phyloP scores from a whole-genome alignment of 2,888 invertebrate genomes.

The Plebejus argus region DNA sequence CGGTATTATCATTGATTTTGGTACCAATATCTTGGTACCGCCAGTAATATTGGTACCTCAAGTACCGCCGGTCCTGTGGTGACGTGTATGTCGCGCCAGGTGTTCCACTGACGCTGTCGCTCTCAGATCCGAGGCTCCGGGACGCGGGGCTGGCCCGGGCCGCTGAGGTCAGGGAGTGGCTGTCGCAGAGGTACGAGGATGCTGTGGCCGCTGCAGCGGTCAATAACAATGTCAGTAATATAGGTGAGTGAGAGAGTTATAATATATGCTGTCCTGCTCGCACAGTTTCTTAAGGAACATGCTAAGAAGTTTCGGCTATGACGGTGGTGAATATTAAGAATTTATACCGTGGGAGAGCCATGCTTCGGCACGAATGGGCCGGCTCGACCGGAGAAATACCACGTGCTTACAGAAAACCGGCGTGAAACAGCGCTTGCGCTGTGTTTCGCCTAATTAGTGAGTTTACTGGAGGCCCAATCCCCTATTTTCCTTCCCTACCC shows the following conservation, averaged over 20 bases:
- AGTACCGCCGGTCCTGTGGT: conserved; percentile 2
- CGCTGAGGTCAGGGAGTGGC: conserved; percentile 88
- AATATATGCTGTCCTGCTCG: conserved; percentile 32
- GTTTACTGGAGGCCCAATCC: no score
- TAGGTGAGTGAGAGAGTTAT: conserved; percentile 52
- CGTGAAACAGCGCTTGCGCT: no score
- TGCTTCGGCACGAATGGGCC: no score
- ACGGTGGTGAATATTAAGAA: no score
- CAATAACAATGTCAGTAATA: conserved; percentile 53
- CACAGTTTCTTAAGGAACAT: background rate
- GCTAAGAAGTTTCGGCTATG: conserved; percentile 59
- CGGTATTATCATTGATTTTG: background rate
- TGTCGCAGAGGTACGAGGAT: conserved; percentile 90
- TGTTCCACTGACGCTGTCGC: conserved; percentile 67
- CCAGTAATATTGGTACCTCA: background rate
- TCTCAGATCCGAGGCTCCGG: conserved; percentile 89
- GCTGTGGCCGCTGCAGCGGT: conserved; percentile 89
- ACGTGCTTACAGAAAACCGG: no score
- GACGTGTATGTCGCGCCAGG: conserved; percentile 52
- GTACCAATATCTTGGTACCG: background rate
- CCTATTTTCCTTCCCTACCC: no score
- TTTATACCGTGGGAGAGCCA: no score
- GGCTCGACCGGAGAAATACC: no score
- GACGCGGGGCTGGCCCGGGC: conserved; percentile 86
- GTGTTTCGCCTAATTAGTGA: no score